Percentiles rank a stretch among this genome's conserved stretches.
These are phyloP conservation scores for Drosophila melanica DNA, from an alignment of 1,140 invertebrate genomes.

Conservation along the genomic window DNA sequence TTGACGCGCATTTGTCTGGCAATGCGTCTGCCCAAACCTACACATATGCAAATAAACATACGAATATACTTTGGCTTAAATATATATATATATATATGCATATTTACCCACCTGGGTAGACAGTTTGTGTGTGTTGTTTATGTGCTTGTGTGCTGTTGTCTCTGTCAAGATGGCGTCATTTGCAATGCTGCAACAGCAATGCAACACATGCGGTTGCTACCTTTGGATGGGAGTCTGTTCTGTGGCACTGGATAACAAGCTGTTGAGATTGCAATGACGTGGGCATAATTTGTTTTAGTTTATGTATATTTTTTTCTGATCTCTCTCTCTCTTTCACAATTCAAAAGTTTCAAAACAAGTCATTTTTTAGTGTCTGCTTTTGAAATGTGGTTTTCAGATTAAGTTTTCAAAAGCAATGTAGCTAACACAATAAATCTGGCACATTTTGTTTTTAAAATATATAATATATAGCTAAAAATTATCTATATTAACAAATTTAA, in stretches of 20 bases:
- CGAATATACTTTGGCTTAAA: constrained; percentile 25
- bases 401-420: too few species aligned
- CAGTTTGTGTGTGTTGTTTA: constrained; percentile 35
- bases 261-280: constrained; percentile 80
- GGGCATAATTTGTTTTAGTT: constrained; percentile 79
- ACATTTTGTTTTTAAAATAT: too few species aligned
- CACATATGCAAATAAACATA: constrained; percentile 27
- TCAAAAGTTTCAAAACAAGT: constrained; percentile 60
- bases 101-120: constrained; percentile 39
- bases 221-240: constrained; percentile 25
- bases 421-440: not conserved
- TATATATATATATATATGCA: constrained; percentile 28
- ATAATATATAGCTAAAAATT: too few species aligned
- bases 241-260: constrained; percentile 59
- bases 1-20: constrained; percentile 82
- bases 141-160: constrained; percentile 50
- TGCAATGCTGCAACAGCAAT: constrained; percentile 53
- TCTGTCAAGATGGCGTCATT: constrained; percentile 79
- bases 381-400: constrained; percentile 12
- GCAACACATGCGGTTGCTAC: constrained; percentile 26
- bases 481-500: too few species aligned
- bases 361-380: constrained; percentile 49
- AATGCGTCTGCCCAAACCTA: constrained; percentile 71
- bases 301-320: constrained; percentile 46
- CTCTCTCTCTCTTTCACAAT: constrained; percentile 16